phyloP scores from a whole-genome alignment of 2,113 vertebrate species.

The Podilymbus podiceps region DNA sequence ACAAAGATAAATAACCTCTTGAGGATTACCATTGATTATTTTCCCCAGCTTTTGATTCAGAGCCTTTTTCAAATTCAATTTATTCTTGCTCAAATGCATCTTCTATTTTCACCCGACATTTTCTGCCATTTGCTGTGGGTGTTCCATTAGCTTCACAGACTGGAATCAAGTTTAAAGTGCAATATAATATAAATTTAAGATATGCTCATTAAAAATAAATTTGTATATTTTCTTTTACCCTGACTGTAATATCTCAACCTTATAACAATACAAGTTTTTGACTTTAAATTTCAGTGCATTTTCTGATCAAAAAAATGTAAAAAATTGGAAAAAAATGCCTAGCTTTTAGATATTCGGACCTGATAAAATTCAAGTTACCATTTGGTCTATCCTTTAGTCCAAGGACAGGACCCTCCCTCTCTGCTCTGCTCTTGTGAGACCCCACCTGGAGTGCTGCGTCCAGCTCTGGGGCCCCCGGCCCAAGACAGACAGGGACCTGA shows the following conservation, averaged over 20 bases:
- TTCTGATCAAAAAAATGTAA: too few relatives aligned
- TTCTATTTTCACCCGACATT: not conserved
- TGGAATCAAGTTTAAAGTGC: not conserved
- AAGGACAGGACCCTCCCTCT: not conserved
- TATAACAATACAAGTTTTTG: not conserved
- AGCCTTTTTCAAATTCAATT: not conserved
- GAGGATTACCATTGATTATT: not conserved
- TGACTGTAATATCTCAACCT: not conserved
- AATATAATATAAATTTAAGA: not conserved
- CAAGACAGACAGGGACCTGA: not conserved
- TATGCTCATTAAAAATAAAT: not conserved
- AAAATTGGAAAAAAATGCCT: not conserved
- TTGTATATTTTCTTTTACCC: too few relatives aligned
- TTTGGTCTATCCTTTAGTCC: not conserved
- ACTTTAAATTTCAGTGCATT: not conserved
- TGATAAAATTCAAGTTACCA: too few relatives aligned
- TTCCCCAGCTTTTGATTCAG: not conserved
- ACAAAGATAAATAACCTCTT: not conserved
- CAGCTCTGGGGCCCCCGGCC: not conserved
- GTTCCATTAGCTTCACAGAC: not conserved
- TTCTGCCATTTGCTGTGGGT: not conserved
- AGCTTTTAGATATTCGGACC: not conserved
- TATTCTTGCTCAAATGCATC: not conserved
- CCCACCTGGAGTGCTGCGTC: rapidly evolving
- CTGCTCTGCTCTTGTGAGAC: not conserved